Percentiles rank a stretch among this genome's conserved stretches.
phyloP scores from a whole-genome alignment of 2,888 invertebrate species.

The Pelosia muscerda region DNA sequence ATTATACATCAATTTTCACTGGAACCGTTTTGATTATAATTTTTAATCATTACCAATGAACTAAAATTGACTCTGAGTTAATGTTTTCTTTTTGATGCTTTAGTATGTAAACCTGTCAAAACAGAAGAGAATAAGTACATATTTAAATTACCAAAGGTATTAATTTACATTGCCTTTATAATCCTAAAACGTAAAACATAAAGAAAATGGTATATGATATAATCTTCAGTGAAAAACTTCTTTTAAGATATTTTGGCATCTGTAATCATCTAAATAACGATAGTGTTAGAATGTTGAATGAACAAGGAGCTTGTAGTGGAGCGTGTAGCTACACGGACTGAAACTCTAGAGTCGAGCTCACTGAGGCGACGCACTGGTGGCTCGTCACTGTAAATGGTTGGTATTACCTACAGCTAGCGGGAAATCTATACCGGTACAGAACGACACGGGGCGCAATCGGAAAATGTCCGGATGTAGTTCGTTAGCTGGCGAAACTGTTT shows the following conservation, averaged over 20 bases:
- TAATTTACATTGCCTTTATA: not conserved
- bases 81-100: not conserved
- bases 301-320: not conserved
- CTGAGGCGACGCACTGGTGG: not conserved
- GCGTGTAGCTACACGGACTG: not conserved
- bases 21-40: too few relatives aligned
- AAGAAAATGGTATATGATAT: too few relatives aligned
- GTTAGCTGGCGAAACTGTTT: constrained; percentile 6
- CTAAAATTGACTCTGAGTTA: too few relatives aligned
- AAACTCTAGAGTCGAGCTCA: not conserved
- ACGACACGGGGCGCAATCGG: not conserved
- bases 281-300: too few relatives aligned
- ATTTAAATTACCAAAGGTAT: not conserved
- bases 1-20: too few relatives aligned
- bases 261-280: not conserved
- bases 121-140: not conserved
- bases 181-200: too few relatives aligned
- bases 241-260: too few relatives aligned
- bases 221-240: too few relatives aligned
- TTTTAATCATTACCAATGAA: too few relatives aligned
- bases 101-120: too few relatives aligned
- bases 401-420: not conserved
- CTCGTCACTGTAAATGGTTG: not conserved
- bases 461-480: constrained; percentile 1
- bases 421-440: not conserved